These are phyloP conservation scores for Anolis apletophallus DNA, from an alignment of 2,797 vertebrate species.

Conservation along the genomic window DNA sequence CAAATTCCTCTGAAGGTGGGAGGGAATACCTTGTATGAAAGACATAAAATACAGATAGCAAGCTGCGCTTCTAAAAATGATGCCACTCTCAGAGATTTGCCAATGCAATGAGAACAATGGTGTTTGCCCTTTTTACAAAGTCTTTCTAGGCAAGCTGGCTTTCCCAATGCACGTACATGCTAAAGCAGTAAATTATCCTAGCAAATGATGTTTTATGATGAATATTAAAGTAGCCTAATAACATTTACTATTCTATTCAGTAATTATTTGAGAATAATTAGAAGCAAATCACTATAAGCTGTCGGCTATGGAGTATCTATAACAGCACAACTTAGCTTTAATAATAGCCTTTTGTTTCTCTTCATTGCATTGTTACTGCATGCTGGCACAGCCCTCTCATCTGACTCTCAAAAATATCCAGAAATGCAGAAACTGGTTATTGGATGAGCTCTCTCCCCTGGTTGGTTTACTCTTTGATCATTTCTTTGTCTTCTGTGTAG, in stretches of 20 bases:
- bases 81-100: not conserved
- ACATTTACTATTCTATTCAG: constrained; percentile 64
- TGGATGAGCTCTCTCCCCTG: not conserved
- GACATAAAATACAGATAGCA: not conserved
- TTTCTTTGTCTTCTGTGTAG: not conserved
- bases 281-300: constrained; percentile 66
- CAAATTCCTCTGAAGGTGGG: not conserved
- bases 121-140: constrained; percentile 12
- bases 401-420: constrained; percentile 12
- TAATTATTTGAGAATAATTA: constrained; percentile 73
- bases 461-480: not conserved
- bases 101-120: constrained; percentile 16
- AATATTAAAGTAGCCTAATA: constrained; percentile 69
- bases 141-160: constrained; percentile 16
- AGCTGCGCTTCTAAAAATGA: not conserved
- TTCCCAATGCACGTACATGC: constrained; percentile 26
- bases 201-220: constrained; percentile 61
- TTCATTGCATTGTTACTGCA: constrained; percentile 25
- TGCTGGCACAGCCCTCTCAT: constrained; percentile 24
- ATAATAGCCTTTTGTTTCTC: constrained; percentile 60
- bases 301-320: constrained; percentile 58
- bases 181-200: constrained; percentile 62
- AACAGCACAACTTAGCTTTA: constrained; percentile 61
- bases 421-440: constrained; percentile 16
- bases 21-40: not conserved